Evolutionary conservation across 2,888 invertebrate genomes (phyloP), one percentile per base, ranked within the genome.

Genomic region (Lampropteryx suffumata): DNA sequence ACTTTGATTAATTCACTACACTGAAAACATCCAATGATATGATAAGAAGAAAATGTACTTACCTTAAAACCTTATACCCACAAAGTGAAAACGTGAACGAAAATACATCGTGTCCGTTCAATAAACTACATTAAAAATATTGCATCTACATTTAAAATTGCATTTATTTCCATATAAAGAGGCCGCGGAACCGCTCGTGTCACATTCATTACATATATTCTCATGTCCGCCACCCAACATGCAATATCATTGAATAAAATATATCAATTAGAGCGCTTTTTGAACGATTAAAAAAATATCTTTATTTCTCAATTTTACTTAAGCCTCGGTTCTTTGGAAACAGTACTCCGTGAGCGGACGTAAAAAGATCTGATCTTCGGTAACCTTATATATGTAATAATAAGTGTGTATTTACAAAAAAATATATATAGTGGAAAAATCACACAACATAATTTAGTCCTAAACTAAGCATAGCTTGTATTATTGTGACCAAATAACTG

Each of bases 231-330:
- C 89, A 89, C 89, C 89, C 89, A 89, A 75, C 70, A 76, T 79
- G 86, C 72, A 73, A 75, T 79, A 78, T 76, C 78, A 76, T 75
- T 82, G 86, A 82, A 84, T 86, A 82, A 86, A 85, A 86, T 88
- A n/a, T n/a, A 86, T 88, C 86, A 89, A 89, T 89, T 88, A 86
- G 84, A 84, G 76, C 76, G 80, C 66, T 77, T 82, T 84, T 81
- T 77, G 71, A 62, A 68, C 61, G 64, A 69, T 74, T 74, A 81
- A 83, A 82, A 78, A 73, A 73, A 71, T 73, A 65, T 71, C 72
- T 85, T 85, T 82, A 88, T 79, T 83, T 89, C 86, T 87, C 85
- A 88, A 88, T 88, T 87, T 84, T 60, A 67, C 69, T 79, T 17
- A 81, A 89, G 86, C 80, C 82, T 73, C 79, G 77, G 74, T 9